Evolutionary conservation across 2,797 vertebrate species (phyloP), one percentile per base, ranked within the genome.

Genomic region (Liparis tanakae): DNA sequence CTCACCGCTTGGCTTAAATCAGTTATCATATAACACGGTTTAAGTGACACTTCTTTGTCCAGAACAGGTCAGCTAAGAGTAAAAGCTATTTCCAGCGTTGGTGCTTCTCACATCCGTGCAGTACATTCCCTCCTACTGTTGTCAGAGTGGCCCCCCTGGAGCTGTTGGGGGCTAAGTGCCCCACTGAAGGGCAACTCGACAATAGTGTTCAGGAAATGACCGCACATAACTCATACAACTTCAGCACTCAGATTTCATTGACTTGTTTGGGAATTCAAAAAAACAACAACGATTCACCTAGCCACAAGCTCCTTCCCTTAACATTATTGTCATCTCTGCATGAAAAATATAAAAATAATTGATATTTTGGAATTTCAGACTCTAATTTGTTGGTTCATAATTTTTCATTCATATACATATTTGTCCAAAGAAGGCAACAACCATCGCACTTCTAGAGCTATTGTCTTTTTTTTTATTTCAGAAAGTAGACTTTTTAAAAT

Each of bases 111-210:
- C 37, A 72, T 58, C 22, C 34, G 18, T 61, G 63, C 57, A 48
- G 37, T 71, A n/a, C 60, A 77, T 62, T 80, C 43, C 67, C 62
- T 80, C 33, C 22, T 51, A 30, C 66, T 82, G 20, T 66, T 70
- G 66, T 60, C 64, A 67, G 50, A 78, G 65, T 50, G 13, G 59
- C 48, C 70, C 61, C 61, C 62, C 53, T 72, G 68, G 67, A 78
- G 67, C 67, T 69, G 59, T 67, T 64, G 39, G 43, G 44, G 46
- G 18, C 64, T 71, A 62, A 74, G 74, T 67, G 69, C 50, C 54
- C 18, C 22, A 66, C 55, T 87, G 57, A 82, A 87, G 72, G 69
- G 55, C 67, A 85, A 41, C 44, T 76, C 41, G 53, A 77, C 61
- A 78, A 51, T 56, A 80, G 72, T 43, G 33, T 55, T 69, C 39